These are phyloP conservation scores for Sarcophaga bullata DNA, from an alignment of 1,140 invertebrate species.

Conservation along the genomic window DNA sequence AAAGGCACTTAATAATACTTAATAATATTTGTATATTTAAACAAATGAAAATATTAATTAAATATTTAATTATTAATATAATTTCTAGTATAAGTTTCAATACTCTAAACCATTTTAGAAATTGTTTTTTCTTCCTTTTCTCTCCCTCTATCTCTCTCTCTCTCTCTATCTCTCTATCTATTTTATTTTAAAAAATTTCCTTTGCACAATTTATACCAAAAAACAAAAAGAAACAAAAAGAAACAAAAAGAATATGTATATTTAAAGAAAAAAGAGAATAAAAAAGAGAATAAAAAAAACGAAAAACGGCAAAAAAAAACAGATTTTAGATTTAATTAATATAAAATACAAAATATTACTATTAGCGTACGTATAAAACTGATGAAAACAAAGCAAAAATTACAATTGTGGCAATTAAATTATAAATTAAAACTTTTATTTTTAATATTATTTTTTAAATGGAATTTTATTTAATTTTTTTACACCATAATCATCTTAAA, in stretches of 20 bases:
- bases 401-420: slow-evolving; percentile 40
- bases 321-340: not conserved
- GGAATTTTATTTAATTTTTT: not conserved
- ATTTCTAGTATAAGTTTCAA: not conserved
- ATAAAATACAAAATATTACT: not conserved
- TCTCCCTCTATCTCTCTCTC: too few species aligned
- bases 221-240: not conserved
- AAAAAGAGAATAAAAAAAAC: not conserved
- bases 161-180: too few species aligned
- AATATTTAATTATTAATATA: not conserved
- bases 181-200: not conserved
- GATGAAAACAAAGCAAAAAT: not conserved
- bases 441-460: not conserved
- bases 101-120: not conserved
- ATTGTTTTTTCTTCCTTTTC: too few species aligned
- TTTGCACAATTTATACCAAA: slow-evolving; percentile 26
- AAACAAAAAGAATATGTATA: not conserved
- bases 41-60: not conserved
- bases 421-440: slow-evolving; percentile 29
- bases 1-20: slow-evolving; percentile 39
- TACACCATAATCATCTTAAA: slow-evolving; percentile 26
- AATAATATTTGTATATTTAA: slow-evolving; percentile 38
- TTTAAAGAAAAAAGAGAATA: not conserved
- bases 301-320: not conserved
- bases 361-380: not conserved